These are phyloP conservation scores for human (Homo sapiens) DNA, from an alignment of 2,113 vertebrate species.

Conservation along the genomic window DNA sequence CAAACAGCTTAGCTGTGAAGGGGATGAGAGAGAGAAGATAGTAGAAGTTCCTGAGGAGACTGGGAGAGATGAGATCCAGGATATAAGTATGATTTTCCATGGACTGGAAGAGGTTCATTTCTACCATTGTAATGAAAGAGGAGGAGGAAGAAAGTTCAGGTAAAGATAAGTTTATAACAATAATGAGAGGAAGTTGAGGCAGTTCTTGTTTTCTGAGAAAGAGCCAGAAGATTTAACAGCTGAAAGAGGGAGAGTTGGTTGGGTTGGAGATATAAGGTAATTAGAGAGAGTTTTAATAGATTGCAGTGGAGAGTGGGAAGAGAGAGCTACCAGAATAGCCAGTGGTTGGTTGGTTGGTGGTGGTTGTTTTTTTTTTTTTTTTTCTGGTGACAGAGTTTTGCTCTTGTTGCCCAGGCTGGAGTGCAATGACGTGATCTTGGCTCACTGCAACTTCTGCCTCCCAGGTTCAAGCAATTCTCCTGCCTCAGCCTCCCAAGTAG, in stretches of 20 bases:
- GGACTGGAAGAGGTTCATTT: neutral
- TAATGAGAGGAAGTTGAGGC: neutral
- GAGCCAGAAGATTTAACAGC: neutral
- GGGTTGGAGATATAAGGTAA: neutral
- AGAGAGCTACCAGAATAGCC: neutral
- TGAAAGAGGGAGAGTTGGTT: neutral
- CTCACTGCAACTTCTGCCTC: no score
- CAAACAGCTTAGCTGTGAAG: neutral
- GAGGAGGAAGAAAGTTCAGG: neutral
- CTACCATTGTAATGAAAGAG: neutral
- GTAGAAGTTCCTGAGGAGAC: neutral
- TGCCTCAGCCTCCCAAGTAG: no score
- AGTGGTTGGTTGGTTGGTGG: no score
- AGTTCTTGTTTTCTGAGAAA: slow-evolving; percentile 28
- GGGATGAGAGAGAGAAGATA: neutral
- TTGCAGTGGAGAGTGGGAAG: neutral
- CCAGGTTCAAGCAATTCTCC: no score
- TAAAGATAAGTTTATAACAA: neutral
- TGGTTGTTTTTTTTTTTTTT: no score
- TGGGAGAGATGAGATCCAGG: neutral
- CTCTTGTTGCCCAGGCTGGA: no score
- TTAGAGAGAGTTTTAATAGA: neutral
- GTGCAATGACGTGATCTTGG: no score
- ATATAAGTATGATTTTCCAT: neutral
- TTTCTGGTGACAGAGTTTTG: no score